Conservation (phyloP, 2,888 invertebrate genomes). For the Nemoura dubitans region DNA sequence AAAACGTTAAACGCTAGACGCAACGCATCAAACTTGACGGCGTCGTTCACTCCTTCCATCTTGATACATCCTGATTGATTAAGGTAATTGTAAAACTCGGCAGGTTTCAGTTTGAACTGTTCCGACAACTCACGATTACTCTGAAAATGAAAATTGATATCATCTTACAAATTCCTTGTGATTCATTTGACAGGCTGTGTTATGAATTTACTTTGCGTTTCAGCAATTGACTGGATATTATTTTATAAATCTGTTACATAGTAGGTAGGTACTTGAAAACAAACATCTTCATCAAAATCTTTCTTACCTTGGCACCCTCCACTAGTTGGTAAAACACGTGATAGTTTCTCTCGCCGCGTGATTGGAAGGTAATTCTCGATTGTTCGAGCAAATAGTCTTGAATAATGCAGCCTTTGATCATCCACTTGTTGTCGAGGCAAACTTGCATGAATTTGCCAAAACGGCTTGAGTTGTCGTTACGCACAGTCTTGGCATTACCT, state of each 20-base stretch:
- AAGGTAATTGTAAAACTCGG: constrained; percentile 82
- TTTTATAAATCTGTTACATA: no score
- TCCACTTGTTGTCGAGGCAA: constrained; percentile 86
- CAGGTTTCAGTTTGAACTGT: constrained; percentile 77
- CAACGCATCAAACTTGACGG: constrained; percentile 81
- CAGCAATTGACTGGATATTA: no score
- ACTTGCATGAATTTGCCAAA: constrained; percentile 98
- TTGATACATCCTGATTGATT: constrained; percentile 79
- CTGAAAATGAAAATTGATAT: constrained; percentile 57
- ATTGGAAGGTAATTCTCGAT: constrained; percentile 89
- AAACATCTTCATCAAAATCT: no score
- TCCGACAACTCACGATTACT: constrained; percentile 79
- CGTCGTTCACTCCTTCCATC: constrained; percentile 73
- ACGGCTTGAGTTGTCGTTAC: constrained; percentile 92
- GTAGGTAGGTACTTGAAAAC: no score
- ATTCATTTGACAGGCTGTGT: not conserved
- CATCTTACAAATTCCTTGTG: no score
- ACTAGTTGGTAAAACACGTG: constrained; percentile 93
- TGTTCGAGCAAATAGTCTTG: constrained; percentile 91
- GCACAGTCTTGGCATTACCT: constrained; percentile 93
- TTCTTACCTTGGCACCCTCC: constrained; percentile 79
- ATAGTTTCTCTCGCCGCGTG: constrained; percentile 87
- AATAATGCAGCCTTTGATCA: constrained; percentile 90
- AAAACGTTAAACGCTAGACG: constrained; percentile 88
- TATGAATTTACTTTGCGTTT: no score